Conservation (phyloP, 2,888 invertebrate species). For the Gari tellinella region DNA sequence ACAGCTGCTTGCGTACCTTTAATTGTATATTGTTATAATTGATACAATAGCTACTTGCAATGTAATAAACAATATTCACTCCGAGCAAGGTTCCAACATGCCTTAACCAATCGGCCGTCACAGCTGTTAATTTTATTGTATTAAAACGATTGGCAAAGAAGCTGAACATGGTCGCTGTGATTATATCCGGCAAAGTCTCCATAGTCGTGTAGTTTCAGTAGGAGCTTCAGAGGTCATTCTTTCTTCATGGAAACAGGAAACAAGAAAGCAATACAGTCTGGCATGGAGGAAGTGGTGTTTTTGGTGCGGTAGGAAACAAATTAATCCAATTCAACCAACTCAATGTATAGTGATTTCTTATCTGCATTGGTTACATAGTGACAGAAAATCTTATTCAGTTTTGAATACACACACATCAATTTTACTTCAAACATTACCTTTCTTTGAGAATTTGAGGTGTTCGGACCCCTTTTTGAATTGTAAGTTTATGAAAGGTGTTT, state of each 20-base stretch:
- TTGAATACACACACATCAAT: constrained; percentile 45
- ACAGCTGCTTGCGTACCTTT: too few relatives aligned
- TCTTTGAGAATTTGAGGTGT: constrained; percentile 33
- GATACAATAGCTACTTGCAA: too few relatives aligned
- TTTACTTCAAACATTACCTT: constrained; percentile 37
- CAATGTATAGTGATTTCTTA: constrained; percentile 21
- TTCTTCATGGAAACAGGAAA: constrained; percentile 24
- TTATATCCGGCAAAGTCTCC: constrained; percentile 29
- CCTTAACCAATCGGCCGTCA: too few relatives aligned
- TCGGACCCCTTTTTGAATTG: constrained; percentile 3
- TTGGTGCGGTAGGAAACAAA: constrained; percentile 17
- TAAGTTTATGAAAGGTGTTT: constrained; percentile 44
- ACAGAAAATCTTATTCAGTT: constrained; percentile 37
- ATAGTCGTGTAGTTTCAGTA: constrained; percentile 16
- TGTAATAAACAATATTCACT: too few relatives aligned
- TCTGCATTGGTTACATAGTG: constrained; percentile 22
- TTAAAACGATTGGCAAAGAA: too few relatives aligned
- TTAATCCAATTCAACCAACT: constrained; percentile 24
- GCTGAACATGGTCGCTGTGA: too few relatives aligned
- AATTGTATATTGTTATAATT: too few relatives aligned
- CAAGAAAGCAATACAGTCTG: constrained; percentile 33
- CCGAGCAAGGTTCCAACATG: too few relatives aligned
- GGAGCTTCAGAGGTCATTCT: constrained; percentile 16
- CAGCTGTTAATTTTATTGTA: too few relatives aligned
- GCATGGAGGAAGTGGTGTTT: constrained; percentile 30